Conservation (phyloP, 1,140 invertebrate genomes). For the Drosophila sturtevanti region DNA sequence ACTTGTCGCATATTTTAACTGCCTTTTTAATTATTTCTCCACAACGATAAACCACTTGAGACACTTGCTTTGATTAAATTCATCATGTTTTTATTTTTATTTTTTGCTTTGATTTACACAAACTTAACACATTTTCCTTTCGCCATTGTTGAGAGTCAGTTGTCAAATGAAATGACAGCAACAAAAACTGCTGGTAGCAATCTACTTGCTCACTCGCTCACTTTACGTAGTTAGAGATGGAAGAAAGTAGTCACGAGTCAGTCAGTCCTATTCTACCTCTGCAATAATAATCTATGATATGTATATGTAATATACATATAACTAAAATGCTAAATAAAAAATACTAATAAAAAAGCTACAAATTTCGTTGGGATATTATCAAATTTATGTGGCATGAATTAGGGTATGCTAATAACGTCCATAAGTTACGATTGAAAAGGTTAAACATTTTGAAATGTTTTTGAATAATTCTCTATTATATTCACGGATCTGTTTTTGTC, state of each 20-base stretch:
- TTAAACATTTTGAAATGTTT: too few species aligned
- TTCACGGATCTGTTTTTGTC: too few species aligned
- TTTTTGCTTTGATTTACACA: conserved; percentile 21
- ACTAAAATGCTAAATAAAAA: too few species aligned
- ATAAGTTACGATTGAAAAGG: too few species aligned
- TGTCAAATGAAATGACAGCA: not conserved
- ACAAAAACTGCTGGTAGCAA: not conserved
- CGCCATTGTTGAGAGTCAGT: not conserved
- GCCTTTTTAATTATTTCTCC: conserved; percentile 19
- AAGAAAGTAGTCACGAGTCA: not conserved
- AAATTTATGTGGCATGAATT: too few species aligned
- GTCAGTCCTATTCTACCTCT: too few species aligned
- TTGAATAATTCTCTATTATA: too few species aligned
- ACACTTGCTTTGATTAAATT: conserved; percentile 16
- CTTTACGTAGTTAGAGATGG: not conserved
- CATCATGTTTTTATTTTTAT: conserved; percentile 6
- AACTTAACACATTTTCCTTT: not conserved
- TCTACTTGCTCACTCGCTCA: not conserved
- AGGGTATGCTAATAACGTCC: too few species aligned
- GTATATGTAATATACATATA: too few species aligned
- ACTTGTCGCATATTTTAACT: conserved; percentile 59
- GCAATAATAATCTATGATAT: too few species aligned
- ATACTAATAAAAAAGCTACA: too few species aligned
- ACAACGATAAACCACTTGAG: conserved; percentile 18
- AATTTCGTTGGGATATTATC: too few species aligned